A percentile compares a stretch with the other conserved stretches of the same genome.
These are phyloP conservation scores for Venusia cambrica DNA, from an alignment of 2,888 invertebrate genomes.

Conservation along the genomic window DNA sequence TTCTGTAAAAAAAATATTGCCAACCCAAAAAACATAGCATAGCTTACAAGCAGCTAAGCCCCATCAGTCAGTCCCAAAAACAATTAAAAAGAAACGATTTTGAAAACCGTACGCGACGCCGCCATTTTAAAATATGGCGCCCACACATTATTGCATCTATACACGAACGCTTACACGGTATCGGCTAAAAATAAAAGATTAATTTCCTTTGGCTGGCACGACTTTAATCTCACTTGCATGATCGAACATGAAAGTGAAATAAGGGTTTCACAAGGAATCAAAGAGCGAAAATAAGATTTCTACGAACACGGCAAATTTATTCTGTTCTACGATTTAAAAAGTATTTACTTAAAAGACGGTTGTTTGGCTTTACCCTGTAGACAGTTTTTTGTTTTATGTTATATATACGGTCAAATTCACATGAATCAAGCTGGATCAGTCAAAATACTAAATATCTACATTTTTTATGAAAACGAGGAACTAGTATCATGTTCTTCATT, in stretches of 20 bases:
- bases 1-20: no score
- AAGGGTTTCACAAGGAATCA: constrained; percentile 21
- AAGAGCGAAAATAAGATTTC: constrained; percentile 1
- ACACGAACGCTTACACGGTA: constrained; percentile 54
- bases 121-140: constrained; percentile 65
- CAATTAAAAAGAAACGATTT: constrained; percentile 42
- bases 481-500: no score
- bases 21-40: no score
- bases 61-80: constrained; percentile 12
- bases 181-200: constrained; percentile 72
- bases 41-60: constrained; percentile 10
- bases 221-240: constrained; percentile 48
- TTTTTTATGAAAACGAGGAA: no score
- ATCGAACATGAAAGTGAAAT: constrained; percentile 36
- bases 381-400: no score
- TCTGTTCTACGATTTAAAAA: no score
- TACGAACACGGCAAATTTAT: no score
- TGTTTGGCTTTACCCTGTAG: no score
- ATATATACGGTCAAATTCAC: no score
- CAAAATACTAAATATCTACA: no score
- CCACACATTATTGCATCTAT: constrained; percentile 54
- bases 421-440: no score
- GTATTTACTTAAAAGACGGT: no score
- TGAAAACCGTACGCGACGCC: constrained; percentile 55
- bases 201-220: constrained; percentile 65